Base-by-base conservation (phyloP, 2,797 vertebrate genomes). In the Sparidentex hasta region DNA sequence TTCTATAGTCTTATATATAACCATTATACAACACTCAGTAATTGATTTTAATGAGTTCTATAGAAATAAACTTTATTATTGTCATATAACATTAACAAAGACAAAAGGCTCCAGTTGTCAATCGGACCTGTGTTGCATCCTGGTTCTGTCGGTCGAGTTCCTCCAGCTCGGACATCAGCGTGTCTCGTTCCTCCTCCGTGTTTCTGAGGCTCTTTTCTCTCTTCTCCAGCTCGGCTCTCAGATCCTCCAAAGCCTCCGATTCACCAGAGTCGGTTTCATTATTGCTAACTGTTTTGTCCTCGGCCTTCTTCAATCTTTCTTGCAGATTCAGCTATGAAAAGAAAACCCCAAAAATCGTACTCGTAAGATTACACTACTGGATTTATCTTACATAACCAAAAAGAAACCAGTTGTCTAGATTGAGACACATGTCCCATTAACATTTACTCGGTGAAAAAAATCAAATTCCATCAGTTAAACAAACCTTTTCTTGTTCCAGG, bases 121-220 rank as follows among this genome's bases (percentile, higher is more conserved):
- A 12, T 46, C 85, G 50, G 73, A 99, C 98, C 98, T 98, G 95
- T 41, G 97, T 98, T 78, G 97, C 97, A 82, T 98, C 97, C 85
- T 98, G 97, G 92, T 99, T 99, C 88, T 99, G 97, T 57, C 73
- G 95, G 85, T 99, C 98, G 21, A 99, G 85, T 87, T 99, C 98
- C 90, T 98, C 98, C 82, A 99, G 76, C 79, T 99, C 97, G 0
- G 90, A 90, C 76, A 93, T 80, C 66, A 99, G 90, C 0, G 92
- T 94, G 84, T 98, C 96, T 69, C 96, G 95, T 81, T 98, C 97
- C 80, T 92, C 88, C 78, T 95, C 77, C 4, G 91, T 94, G 86
- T 96, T 94, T 81, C 88, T 95, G 82, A 98, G 92, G 50, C 92
- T 93, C 64, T 86, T 90, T 43, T 97, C 93, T 64, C 94, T 96